These are phyloP conservation scores for Aporophyla lueneburgensis DNA, from an alignment of 2,888 invertebrate species.

Conservation along the genomic window DNA sequence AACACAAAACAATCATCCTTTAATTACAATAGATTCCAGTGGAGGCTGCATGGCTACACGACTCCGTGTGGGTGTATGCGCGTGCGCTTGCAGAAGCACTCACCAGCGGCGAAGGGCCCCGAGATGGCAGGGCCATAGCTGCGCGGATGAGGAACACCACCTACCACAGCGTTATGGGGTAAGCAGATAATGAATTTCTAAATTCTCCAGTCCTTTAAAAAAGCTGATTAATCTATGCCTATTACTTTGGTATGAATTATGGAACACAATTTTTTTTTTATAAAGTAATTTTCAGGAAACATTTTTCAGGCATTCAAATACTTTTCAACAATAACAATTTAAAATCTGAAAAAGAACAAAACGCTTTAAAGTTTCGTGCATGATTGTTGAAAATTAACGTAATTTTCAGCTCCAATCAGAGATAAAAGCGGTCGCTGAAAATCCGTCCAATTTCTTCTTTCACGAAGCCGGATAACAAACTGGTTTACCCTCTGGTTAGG, in stretches of 20 bases:
- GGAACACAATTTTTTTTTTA: neutral
- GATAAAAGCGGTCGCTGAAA: conserved; percentile 37
- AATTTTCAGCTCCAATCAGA: conserved; percentile 42
- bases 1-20: neutral
- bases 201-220: neutral
- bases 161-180: conserved; percentile 97
- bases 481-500: conserved; percentile 32
- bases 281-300: neutral
- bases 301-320: neutral
- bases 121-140: conserved; percentile 96
- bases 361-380: neutral
- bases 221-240: neutral
- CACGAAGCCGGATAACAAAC: conserved; percentile 36
- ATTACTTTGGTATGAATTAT: neutral
- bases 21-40: conserved; percentile 92
- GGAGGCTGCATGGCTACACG: conserved; percentile 98
- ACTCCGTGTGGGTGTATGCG: conserved; percentile 98
- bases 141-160: conserved; percentile 94
- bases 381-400: conserved; percentile 22
- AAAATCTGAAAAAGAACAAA: neutral
- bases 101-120: conserved; percentile 92
- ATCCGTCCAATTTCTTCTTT: conserved; percentile 35
- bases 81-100: conserved; percentile 94
- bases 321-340: neutral
- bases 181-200: conserved; percentile 69